Percentiles rank a stretch among this genome's conserved stretches.
Evolutionary conservation across 1,140 invertebrate genomes (phyloP).

Genomic region (Paralvinella palmiformis): DNA sequence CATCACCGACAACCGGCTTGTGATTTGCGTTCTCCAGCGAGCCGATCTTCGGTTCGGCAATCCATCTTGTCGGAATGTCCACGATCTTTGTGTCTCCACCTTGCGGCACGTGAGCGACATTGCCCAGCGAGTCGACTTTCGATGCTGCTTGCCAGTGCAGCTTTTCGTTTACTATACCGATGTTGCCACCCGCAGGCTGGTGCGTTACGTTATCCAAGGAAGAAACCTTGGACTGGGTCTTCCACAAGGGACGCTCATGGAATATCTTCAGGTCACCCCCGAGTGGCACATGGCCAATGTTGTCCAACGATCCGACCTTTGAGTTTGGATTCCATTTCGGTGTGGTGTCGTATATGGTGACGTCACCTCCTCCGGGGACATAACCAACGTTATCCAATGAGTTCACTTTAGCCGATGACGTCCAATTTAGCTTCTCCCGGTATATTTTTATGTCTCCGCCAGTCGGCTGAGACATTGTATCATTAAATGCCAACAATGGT

Average conservation of each 20-base stretch:
- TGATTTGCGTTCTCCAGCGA: slow-evolving; percentile 86
- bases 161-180: neutral
- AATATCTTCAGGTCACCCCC: neutral
- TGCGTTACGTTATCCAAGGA: neutral
- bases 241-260: neutral
- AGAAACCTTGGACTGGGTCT: neutral
- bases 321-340: neutral
- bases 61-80: slow-evolving; percentile 13
- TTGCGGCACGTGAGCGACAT: neutral
- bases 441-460: neutral
- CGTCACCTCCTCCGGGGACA: neutral
- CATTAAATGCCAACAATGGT: too few species aligned
- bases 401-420: neutral
- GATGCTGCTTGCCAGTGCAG: neutral
- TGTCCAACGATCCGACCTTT: neutral
- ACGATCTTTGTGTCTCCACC: slow-evolving; percentile 2
- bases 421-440: neutral
- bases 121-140: neutral
- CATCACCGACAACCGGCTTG: slow-evolving; percentile 74
- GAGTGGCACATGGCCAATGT: neutral
- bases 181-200: neutral
- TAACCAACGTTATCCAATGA: neutral
- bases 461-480: too few species aligned
- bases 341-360: neutral
- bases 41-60: slow-evolving; percentile 57